Evolutionary conservation across 64 coral and sea anemone genomes (phyloP).

Genomic region (Montipora foliosa): DNA sequence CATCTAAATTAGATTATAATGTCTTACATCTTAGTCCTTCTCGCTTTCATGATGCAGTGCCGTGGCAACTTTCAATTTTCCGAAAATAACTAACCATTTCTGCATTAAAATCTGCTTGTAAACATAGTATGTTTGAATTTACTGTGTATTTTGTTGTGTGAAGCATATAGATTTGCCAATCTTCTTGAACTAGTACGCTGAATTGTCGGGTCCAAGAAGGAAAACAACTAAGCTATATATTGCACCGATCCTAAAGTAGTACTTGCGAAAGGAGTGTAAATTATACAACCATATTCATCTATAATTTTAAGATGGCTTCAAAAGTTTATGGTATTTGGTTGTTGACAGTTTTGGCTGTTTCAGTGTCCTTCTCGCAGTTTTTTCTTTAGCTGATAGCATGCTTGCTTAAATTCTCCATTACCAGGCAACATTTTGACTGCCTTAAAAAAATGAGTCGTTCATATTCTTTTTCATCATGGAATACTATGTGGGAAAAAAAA

Average conservation of each 20-base stretch:
- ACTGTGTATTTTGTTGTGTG: background rate
- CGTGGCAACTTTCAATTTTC: background rate
- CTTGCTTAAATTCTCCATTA: background rate
- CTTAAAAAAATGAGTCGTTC: too few relatives aligned
- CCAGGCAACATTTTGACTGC: background rate
- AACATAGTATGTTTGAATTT: background rate
- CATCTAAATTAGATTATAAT: conserved; percentile 19
- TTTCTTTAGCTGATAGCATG: background rate
- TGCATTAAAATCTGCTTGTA: background rate
- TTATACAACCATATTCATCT: conserved; percentile 4
- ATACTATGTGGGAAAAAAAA: background rate
- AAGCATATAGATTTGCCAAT: background rate
- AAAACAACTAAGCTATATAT: background rate
- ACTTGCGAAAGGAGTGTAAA: background rate
- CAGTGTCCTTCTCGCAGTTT: too few relatives aligned
- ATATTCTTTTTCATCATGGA: background rate
- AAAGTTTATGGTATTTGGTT: background rate
- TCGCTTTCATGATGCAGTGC: background rate
- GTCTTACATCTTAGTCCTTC: background rate
- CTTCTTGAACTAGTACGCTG: too few relatives aligned
- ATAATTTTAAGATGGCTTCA: background rate
- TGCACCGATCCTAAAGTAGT: background rate
- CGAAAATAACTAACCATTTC: background rate
- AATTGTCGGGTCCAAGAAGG: background rate
- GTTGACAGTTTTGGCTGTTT: background rate